These are phyloP conservation scores for human (Homo sapiens) DNA, from an alignment of 2,113 vertebrate genomes.

Conservation along the genomic window GRCh38 chr14:33728001-33728500, in stretches of 20 bases:
- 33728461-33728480: conserved; percentile 65
- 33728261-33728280: conserved; percentile 36
- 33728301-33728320: conserved; percentile 34
- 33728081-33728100: conserved; percentile 77
- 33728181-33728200: conserved; percentile 75
- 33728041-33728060: conserved; percentile 82
- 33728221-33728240: conserved; percentile 67
- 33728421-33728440: conserved; percentile 63
- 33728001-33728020: conserved; percentile 76
- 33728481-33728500: background rate
- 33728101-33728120: conserved; percentile 61
- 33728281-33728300: background rate
- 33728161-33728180: conserved; percentile 74
- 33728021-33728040: conserved; percentile 76
- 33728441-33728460: conserved; percentile 53
- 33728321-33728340: conserved; percentile 74
- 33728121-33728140: conserved; percentile 52
- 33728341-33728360: conserved; percentile 78
- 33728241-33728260: conserved; percentile 66
- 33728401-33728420: conserved; percentile 81
- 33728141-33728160: conserved; percentile 76
- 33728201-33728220: conserved; percentile 65
- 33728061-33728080: conserved; percentile 79
- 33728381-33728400: conserved; percentile 80
- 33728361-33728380: conserved; percentile 81